A percentile compares a stretch with the other conserved stretches of the same genome.
Conservation (phyloP, 2,888 invertebrate species). For the Caradrina clavipalpis region DNA sequence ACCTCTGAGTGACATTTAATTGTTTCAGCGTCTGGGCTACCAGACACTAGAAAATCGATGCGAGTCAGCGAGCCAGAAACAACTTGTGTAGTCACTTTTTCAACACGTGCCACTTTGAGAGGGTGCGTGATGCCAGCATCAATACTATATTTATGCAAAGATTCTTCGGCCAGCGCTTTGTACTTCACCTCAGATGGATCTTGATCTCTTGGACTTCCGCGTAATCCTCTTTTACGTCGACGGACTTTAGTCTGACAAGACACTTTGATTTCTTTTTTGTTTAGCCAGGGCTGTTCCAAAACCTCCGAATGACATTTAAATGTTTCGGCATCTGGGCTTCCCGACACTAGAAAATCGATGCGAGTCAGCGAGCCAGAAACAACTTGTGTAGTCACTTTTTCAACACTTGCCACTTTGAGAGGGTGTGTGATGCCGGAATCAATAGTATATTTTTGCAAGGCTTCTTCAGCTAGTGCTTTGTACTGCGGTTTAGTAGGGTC, state of each 20-base stretch:
- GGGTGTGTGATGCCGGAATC: slow-evolving; percentile 22
- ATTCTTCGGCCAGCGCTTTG: slow-evolving; percentile 62
- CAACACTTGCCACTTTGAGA: slow-evolving; percentile 47
- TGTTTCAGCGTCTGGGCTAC: not conserved
- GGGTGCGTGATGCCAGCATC: slow-evolving; percentile 30
- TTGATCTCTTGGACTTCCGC: slow-evolving; percentile 46
- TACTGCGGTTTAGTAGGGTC: slow-evolving; percentile 14
- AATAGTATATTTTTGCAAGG: slow-evolving; percentile 15
- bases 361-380: slow-evolving; percentile 63
- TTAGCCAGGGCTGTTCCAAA: slow-evolving; percentile 56
- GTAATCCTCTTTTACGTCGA: slow-evolving; percentile 42
- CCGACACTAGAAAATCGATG: slow-evolving; percentile 55
- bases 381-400: slow-evolving; percentile 64
- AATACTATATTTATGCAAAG: slow-evolving; percentile 63
- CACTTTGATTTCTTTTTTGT: slow-evolving; percentile 60
- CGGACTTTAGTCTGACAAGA: slow-evolving; percentile 44
- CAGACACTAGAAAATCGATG: slow-evolving; percentile 56
- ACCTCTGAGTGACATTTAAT: slow-evolving; percentile 7
- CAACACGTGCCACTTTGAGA: slow-evolving; percentile 47
- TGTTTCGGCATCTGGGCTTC: not conserved
- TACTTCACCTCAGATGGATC: slow-evolving; percentile 64
- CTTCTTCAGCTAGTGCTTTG: slow-evolving; percentile 35
- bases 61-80: slow-evolving; percentile 55
- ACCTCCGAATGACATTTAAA: slow-evolving; percentile 57
- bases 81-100: slow-evolving; percentile 58